Evolutionary conservation across 2,888 invertebrate species (phyloP).

Genomic region (Eustalomyia histrio): DNA sequence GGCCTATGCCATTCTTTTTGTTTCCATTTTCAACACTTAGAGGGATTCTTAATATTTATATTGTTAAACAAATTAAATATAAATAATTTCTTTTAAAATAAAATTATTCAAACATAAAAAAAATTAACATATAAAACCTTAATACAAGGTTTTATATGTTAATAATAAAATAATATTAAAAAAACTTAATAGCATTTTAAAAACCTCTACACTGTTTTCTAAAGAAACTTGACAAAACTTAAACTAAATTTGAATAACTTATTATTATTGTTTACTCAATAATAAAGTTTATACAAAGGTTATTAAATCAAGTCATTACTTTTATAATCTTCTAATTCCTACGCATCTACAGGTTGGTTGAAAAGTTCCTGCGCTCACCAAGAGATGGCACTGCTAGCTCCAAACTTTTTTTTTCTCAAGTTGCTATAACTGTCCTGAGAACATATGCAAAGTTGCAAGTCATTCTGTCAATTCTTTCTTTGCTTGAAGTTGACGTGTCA

Average conservation of each 20-base stretch:
- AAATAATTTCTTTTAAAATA: neutral
- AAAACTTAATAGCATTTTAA: constrained; percentile 1
- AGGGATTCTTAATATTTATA: constrained; percentile 55
- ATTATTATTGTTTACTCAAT: neutral
- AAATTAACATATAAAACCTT: neutral
- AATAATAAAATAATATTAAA: neutral
- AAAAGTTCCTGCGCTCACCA: too few relatives aligned
- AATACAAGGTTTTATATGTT: too few relatives aligned
- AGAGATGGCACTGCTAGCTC: too few relatives aligned
- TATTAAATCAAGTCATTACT: constrained; percentile 16
- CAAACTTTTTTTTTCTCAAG: too few relatives aligned
- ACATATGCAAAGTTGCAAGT: too few relatives aligned
- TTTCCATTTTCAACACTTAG: constrained; percentile 37
- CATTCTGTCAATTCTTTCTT: too few relatives aligned
- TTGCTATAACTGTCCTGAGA: too few relatives aligned
- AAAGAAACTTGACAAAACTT: neutral
- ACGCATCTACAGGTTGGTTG: too few relatives aligned
- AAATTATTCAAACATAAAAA: neutral
- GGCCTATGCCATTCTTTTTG: constrained; percentile 43
- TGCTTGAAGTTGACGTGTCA: too few relatives aligned
- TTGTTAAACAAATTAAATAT: constrained; percentile 45
- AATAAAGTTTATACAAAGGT: constrained; percentile 13
- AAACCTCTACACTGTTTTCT: neutral
- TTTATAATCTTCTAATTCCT: too few relatives aligned
- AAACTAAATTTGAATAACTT: neutral